Evolutionary conservation across 2,797 vertebrate genomes (phyloP).

Genomic region (Perdix hodgsoniae): DNA sequence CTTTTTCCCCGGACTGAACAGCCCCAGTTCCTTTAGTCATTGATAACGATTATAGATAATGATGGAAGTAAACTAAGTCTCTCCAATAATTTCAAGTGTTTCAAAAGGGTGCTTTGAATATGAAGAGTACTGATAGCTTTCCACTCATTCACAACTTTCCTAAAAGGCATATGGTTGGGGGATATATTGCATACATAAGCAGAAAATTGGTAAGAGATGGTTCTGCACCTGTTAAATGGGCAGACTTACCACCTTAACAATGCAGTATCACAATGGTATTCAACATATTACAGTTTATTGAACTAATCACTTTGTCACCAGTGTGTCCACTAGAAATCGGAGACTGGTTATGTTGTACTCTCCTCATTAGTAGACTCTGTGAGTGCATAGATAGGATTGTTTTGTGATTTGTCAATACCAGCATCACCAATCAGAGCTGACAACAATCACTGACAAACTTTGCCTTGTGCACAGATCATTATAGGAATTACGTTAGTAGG

Average conservation of each 20-base stretch:
- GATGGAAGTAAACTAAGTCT: not conserved
- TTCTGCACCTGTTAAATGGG: not conserved
- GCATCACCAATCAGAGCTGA: not conserved
- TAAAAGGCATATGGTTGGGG: not conserved
- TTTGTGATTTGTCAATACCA: not conserved
- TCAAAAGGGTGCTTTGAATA: not conserved
- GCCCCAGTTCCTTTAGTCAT: no score
- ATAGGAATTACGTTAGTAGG: not conserved
- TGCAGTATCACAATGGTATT: not conserved
- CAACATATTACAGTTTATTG: not conserved
- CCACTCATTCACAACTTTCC: not conserved
- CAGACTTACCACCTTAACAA: not conserved
- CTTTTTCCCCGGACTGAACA: no score
- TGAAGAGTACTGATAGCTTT: not conserved
- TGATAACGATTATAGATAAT: not conserved
- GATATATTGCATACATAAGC: not conserved
- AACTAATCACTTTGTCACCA: not conserved
- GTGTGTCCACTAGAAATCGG: not conserved
- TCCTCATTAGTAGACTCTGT: not conserved
- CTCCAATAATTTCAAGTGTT: not conserved
- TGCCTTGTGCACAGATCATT: not conserved
- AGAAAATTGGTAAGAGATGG: not conserved
- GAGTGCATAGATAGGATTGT: not conserved
- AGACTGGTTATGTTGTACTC: not conserved
- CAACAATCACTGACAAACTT: not conserved